phyloP scores from a whole-genome alignment of 2,113 vertebrate genomes.

The Motacilla tschutschensis region DNA sequence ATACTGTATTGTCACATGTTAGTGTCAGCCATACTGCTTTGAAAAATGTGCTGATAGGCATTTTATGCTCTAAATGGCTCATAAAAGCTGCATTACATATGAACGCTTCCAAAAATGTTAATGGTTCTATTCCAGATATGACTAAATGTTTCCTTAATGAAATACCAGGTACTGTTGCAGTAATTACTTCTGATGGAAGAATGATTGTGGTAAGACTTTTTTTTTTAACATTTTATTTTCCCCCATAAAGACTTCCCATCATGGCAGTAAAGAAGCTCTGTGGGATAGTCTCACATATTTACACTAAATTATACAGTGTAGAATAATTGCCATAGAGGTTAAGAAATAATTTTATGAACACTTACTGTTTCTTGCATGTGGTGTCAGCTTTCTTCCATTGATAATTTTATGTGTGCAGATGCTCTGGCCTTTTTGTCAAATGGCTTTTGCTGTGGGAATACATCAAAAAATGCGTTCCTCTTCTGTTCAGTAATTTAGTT shows the following conservation, averaged over 20 bases:
- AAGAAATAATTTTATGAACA: background rate
- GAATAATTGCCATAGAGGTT: background rate
- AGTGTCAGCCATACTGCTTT: rapidly evolving
- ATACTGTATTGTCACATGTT: background rate
- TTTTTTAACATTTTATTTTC: background rate
- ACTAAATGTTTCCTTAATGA: slow-evolving; percentile 71
- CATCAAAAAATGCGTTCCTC: background rate
- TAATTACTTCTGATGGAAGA: slow-evolving; percentile 94
- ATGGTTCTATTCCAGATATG: background rate
- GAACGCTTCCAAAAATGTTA: background rate
- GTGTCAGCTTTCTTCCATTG: background rate
- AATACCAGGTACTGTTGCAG: slow-evolving; percentile 89
- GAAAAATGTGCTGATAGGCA: background rate
- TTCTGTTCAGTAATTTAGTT: background rate
- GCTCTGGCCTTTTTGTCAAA: background rate
- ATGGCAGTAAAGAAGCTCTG: background rate
- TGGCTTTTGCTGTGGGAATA: background rate
- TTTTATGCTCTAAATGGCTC: background rate
- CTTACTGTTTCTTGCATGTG: background rate
- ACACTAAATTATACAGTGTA: background rate
- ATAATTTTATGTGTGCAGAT: background rate
- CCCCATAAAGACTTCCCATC: background rate
- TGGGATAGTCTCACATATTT: background rate
- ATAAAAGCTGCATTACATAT: rapidly evolving
- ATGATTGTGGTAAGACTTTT: slow-evolving; percentile 91